Evolutionary conservation across 1,140 invertebrate genomes (phyloP).

Genomic region (Achroia grisella): DNA sequence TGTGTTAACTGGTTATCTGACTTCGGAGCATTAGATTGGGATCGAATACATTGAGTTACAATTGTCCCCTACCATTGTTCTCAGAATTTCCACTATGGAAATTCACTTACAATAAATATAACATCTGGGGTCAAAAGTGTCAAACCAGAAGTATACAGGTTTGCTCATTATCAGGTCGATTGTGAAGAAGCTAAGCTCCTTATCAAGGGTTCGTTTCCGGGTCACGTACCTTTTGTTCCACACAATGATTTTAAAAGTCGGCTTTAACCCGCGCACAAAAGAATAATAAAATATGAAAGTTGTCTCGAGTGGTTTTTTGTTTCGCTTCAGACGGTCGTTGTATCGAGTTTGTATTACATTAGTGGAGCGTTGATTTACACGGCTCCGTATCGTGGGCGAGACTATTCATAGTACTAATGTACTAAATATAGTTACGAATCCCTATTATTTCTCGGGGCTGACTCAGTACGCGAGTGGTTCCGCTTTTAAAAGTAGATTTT

Average conservation of each 20-base stretch:
- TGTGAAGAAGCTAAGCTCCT: conserved; percentile 10
- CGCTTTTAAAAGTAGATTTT: conserved; percentile 32
- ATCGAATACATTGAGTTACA: too few relatives aligned
- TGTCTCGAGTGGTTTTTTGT: conserved; percentile 25
- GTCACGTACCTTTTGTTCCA: conserved; percentile 24
- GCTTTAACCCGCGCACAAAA: not conserved
- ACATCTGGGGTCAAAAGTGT: too few relatives aligned
- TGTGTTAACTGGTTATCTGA: too few relatives aligned
- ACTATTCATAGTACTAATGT: conserved; percentile 67
- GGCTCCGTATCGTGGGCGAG: conserved; percentile 52
- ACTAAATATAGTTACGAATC: conserved; percentile 67
- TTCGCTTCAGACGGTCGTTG: conserved; percentile 19
- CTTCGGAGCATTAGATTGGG: too few relatives aligned
- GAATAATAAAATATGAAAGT: conserved; percentile 26
- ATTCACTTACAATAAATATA: too few relatives aligned
- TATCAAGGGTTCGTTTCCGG: conserved; percentile 26
- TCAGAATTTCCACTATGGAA: too few relatives aligned
- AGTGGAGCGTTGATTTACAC: conserved; percentile 64
- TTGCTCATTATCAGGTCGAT: conserved; percentile 12
- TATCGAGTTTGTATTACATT: conserved; percentile 62
- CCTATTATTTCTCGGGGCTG: conserved; percentile 62
- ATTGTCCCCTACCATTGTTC: too few relatives aligned
- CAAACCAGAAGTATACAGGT: too few relatives aligned
- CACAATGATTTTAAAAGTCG: conserved; percentile 16
- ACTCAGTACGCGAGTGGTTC: conserved; percentile 46